Evolutionary conservation across 2,113 vertebrate genomes (phyloP).

Genomic region (Alethe diademata): DNA sequence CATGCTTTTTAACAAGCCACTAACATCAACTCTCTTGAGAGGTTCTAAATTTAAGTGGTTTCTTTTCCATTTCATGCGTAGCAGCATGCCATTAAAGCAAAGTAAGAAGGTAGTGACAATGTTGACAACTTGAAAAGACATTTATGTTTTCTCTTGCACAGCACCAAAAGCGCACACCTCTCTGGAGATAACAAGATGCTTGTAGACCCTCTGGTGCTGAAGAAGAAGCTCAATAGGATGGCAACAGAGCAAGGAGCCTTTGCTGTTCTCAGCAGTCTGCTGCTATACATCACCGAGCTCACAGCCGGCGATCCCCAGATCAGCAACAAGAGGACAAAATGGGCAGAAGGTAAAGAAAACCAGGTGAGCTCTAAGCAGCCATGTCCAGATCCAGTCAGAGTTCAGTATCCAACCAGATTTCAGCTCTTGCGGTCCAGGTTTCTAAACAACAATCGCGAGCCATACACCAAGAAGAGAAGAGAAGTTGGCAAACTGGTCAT

Average conservation of each 20-base stretch:
- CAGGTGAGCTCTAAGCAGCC: neutral
- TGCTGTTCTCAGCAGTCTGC: constrained; percentile 82
- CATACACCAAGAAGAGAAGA: constrained; percentile 74
- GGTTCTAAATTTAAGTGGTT: neutral
- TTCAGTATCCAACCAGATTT: constrained; percentile 79
- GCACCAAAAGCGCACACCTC: constrained; percentile 31
- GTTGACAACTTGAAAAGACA: constrained; percentile 41
- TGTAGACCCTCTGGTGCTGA: constrained; percentile 72
- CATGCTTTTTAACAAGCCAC: constrained; percentile 47
- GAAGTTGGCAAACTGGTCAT: constrained; percentile 82
- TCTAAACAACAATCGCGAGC: constrained; percentile 77
- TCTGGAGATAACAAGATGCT: neutral
- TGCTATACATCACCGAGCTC: constrained; percentile 75
- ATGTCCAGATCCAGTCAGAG: neutral
- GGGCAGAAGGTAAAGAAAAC: constrained; percentile 6
- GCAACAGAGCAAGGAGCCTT: constrained; percentile 67
- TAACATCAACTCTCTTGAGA: neutral
- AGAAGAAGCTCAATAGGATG: constrained; percentile 76
- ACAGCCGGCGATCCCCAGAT: neutral
- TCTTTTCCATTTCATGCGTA: neutral
- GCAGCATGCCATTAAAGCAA: constrained; percentile 7
- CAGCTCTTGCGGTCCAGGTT: constrained; percentile 89
- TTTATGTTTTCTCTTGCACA: constrained; percentile 77
- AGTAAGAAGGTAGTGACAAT: constrained; percentile 1
- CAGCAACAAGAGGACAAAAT: constrained; percentile 28